Conservation (phyloP, 2,797 vertebrate genomes). For the Malacoctenus gilli region DNA sequence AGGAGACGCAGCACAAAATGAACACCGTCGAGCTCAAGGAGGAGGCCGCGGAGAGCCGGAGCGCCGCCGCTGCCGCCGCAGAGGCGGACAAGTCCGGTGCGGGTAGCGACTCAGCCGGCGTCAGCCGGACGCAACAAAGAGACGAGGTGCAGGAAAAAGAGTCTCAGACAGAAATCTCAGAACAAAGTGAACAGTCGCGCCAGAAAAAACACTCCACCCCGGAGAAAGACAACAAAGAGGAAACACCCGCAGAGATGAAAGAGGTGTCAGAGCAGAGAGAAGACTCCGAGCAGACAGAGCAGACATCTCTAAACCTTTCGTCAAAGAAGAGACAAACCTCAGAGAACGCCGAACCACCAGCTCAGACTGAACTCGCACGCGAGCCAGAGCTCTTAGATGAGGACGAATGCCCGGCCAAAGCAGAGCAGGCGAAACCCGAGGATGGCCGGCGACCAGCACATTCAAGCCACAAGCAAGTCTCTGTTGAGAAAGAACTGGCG, state of each 20-base stretch:
- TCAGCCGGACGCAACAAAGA: conserved; percentile 26
- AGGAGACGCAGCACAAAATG: conserved; percentile 71
- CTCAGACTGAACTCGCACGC: conserved; percentile 36
- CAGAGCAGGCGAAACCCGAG: conserved; percentile 26
- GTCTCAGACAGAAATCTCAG: conserved; percentile 46
- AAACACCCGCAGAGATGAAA: conserved; percentile 40
- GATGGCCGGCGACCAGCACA: conserved; percentile 39
- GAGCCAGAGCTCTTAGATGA: conserved; percentile 35
- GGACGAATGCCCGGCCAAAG: conserved; percentile 22
- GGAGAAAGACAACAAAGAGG: conserved; percentile 35
- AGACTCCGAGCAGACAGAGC: conserved; percentile 26
- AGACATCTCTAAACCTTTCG: conserved; percentile 16
- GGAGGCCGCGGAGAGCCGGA: conserved; percentile 40
- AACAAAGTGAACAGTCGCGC: conserved; percentile 38
- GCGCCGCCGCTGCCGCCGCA: conserved; percentile 9
- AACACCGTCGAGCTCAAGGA: conserved; percentile 57
- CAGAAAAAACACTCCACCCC: conserved; percentile 29
- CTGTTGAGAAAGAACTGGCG: conserved; percentile 36
- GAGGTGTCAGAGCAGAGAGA: conserved; percentile 35
- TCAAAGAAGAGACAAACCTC: conserved; percentile 40
- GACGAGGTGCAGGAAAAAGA: conserved; percentile 53
- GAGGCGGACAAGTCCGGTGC: conserved; percentile 38
- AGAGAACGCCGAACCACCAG: conserved; percentile 31
- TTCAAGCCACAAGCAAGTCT: conserved; percentile 43
- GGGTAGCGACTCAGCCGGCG: conserved; percentile 14